Base-by-base conservation (phyloP, 2,113 vertebrate genomes). In the Echinops telfairi region DNA sequence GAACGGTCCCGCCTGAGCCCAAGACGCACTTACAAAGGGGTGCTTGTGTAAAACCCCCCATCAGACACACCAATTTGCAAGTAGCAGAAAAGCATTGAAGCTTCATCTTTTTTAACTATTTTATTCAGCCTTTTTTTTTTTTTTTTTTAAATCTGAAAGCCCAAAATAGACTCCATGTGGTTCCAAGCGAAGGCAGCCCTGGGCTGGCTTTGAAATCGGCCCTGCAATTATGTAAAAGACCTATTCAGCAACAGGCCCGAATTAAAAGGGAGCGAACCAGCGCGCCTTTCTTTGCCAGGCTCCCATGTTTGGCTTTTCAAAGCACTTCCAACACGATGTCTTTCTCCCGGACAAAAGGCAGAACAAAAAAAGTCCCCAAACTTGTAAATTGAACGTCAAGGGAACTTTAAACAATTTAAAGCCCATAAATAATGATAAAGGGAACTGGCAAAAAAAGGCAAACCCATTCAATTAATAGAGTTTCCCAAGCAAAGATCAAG, bases 151-250 rank as follows among this genome's bases (percentile, higher is more conserved):
- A 96, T 95, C 95, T 97, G 96, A 98, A 98, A 97, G 96, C 95
- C 96, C 97, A 96, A 98, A 97, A 98, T 98, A 98, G 98, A 97
- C 98, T 98, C 97, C 98, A 98, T 98, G 98, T 97, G 97, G 98
- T 96, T 97, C 96, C 97, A 98, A 97, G 97, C 96, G 98, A 98
- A 98, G 97, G 97, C 98, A 98, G 97, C 96, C 97, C 96, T 97
- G 96, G 97, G 97, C 98, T 94, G 97, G 97, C 98, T 98, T 98
- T 98, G 98, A 98, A 98, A 98, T 96, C 95, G 97, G 98, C 97
- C 97, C 98, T 97, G 98, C 98, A 98, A 98, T 98, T 98, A 98
- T 98, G 98, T 98, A 98, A 98, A 98, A 98, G 98, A 98, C 98
- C 98, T 96, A 98, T 98, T 98, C 98, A 98, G 95, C 97, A 96